phyloP scores from a whole-genome alignment of 1,140 invertebrate species.

The Hermetia illucens region DNA sequence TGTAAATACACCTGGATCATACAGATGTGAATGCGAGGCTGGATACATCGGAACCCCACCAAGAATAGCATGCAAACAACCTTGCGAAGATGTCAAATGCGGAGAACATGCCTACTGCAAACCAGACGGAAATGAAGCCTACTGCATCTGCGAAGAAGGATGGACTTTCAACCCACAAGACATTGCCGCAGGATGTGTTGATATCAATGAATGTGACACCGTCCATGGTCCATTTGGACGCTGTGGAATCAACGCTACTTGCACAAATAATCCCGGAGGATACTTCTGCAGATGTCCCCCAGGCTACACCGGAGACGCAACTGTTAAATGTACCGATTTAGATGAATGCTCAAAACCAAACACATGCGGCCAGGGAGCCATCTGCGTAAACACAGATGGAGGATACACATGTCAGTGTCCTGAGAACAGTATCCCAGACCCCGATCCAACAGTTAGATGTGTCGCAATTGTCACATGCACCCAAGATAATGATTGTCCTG shows the following conservation, averaged over 20 bases:
- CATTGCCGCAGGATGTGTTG: constrained; percentile 76
- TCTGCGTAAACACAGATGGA: constrained; percentile 64
- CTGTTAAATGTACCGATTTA: constrained; percentile 62
- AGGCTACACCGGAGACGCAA: constrained; percentile 66
- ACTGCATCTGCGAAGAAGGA: constrained; percentile 84
- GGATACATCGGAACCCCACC: constrained; percentile 77
- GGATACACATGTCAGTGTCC: constrained; percentile 68
- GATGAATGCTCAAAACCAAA: constrained; percentile 59
- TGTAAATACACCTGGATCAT: constrained; percentile 69
- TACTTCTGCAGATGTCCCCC: constrained; percentile 62
- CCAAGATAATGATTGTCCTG: constrained; percentile 63
- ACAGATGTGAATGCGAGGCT: constrained; percentile 71
- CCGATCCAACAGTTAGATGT: constrained; percentile 61
- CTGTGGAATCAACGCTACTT: constrained; percentile 73
- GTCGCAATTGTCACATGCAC: constrained; percentile 65
- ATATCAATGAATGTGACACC: constrained; percentile 85
- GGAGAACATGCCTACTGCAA: constrained; percentile 79
- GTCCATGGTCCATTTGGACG: constrained; percentile 59
- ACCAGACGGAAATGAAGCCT: constrained; percentile 73
- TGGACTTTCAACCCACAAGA: constrained; percentile 85
- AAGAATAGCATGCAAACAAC: constrained; percentile 65
- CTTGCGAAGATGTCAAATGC: constrained; percentile 82
- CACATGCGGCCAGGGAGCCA: constrained; percentile 62
- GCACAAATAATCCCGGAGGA: constrained; percentile 65
- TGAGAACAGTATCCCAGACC: constrained; percentile 63